Evolutionary conservation across 2,888 invertebrate species (phyloP), one percentile per base, ranked within the genome.

Genomic region (Athalia circularis): DNA sequence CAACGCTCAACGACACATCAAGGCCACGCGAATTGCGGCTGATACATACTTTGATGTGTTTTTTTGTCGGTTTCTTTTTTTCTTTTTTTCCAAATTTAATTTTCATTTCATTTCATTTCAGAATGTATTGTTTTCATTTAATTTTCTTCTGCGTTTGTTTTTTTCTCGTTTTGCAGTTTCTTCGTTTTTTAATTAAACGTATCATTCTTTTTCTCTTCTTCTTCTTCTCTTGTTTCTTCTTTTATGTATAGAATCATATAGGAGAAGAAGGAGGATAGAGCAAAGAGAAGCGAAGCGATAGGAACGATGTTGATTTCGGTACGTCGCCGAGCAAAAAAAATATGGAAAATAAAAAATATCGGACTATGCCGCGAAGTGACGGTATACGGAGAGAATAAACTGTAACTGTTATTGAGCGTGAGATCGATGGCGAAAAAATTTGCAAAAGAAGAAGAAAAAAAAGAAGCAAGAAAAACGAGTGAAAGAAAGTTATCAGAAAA

Each of bases 1-100:
- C 70, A 72, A 72, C 70, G 70, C 70, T 15, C 70, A 72, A 72
- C 70, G 70, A 72, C 59, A 72, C 59, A 57, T 72, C 8, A 50
- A 72, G 52, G 70, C 52, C 70, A 50, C 7, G 7, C 57, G 57
- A 45, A n/a, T 54, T 7, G 54, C 54, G 5, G n/a, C 11, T 11
- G 54, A n/a, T 9, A 54, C 9, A 54, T n/a, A 9, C 54, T 9
- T 11, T 3, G 54, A n/a, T 54, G 6, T 29, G 54, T 11, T 54
- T n/a, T 54, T n/a, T 54, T n/a, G 4, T 7, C 7, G 9, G 11
- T 54, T 7, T 6, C 54, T n/a, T 62, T 29, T 65, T 65, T 50
- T 29, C 54, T 54, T n/a, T 5, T 6, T 7, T 5, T 11, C 7
- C 9, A 4, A n/a, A 54, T n/a, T 54, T 4, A 54, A 11, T 54